Conservation (phyloP, 1,140 invertebrate species). For the Drosophila baimaii region DNA sequence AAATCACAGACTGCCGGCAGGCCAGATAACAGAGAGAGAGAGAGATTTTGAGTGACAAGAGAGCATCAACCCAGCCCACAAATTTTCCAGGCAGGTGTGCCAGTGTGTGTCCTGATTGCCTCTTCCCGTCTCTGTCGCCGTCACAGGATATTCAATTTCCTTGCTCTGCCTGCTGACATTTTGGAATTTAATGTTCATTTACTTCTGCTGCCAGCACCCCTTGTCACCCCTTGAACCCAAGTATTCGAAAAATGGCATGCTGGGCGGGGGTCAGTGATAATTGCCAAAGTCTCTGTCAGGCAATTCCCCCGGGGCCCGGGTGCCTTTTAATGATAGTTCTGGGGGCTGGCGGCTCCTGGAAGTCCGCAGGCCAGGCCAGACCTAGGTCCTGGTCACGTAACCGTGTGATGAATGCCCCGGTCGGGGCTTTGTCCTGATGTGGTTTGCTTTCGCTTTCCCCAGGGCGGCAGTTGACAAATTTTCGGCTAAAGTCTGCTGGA, state of each 20-base stretch:
- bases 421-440: background rate
- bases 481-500: slow-evolving; percentile 28
- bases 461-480: slow-evolving; percentile 63
- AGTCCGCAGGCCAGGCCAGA: slow-evolving; percentile 2
- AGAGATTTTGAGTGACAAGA: background rate
- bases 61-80: background rate
- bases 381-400: slow-evolving; percentile 56
- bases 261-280: slow-evolving; percentile 36
- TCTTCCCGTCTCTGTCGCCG: too few relatives aligned
- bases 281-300: slow-evolving; percentile 42
- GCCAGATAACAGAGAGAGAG: slow-evolving; percentile 20
- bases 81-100: slow-evolving; percentile 24
- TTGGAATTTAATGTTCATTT: slow-evolving; percentile 56
- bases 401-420: slow-evolving; percentile 60
- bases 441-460: slow-evolving; percentile 1
- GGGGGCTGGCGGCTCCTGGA: background rate
- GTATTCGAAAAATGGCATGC: slow-evolving; percentile 9
- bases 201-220: slow-evolving; percentile 35
- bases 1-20: slow-evolving; percentile 46
- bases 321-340: slow-evolving; percentile 54
- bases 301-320: slow-evolving; percentile 26
- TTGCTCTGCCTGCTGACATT: slow-evolving; percentile 17
- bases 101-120: slow-evolving; percentile 11
- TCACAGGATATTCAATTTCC: slow-evolving; percentile 75
- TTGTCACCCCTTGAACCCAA: slow-evolving; percentile 17